Evolutionary conservation across 1,140 invertebrate genomes (phyloP).

Genomic region (Trypoxylus dichotomus): DNA sequence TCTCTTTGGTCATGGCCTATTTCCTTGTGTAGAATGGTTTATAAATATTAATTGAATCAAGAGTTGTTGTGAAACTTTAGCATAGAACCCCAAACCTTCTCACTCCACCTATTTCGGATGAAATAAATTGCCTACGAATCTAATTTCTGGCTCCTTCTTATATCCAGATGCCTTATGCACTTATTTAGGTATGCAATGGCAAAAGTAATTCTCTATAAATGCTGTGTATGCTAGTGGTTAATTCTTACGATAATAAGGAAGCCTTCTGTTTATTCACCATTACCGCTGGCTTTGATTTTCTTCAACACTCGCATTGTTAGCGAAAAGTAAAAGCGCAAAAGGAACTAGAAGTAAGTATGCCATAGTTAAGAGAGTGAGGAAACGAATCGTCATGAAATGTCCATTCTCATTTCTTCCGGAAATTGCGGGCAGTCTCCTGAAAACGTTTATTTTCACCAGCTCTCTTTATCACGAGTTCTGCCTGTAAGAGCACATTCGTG

Average conservation of each 20-base stretch:
- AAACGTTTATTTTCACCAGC: constrained; percentile 2
- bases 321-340: neutral
- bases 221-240: neutral
- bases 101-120: too few relatives aligned
- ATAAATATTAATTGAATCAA: too few relatives aligned
- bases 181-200: too few relatives aligned
- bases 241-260: neutral
- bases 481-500: neutral
- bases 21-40: too few relatives aligned
- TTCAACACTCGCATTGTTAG: neutral
- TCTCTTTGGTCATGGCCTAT: too few relatives aligned
- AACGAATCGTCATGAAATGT: constrained; percentile 5
- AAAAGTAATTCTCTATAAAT: neutral
- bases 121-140: too few relatives aligned
- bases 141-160: too few relatives aligned
- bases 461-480: neutral
- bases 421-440: constrained; percentile 12
- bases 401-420: constrained; percentile 12
- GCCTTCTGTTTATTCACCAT: neutral
- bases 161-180: too few relatives aligned
- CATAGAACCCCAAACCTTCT: too few relatives aligned
- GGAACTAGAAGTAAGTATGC: neutral
- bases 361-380: neutral
- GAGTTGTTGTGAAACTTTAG: too few relatives aligned
- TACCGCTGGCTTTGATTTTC: neutral